phyloP scores from a whole-genome alignment of 2,113 vertebrate genomes.

The Atherinomorus stipes region DNA sequence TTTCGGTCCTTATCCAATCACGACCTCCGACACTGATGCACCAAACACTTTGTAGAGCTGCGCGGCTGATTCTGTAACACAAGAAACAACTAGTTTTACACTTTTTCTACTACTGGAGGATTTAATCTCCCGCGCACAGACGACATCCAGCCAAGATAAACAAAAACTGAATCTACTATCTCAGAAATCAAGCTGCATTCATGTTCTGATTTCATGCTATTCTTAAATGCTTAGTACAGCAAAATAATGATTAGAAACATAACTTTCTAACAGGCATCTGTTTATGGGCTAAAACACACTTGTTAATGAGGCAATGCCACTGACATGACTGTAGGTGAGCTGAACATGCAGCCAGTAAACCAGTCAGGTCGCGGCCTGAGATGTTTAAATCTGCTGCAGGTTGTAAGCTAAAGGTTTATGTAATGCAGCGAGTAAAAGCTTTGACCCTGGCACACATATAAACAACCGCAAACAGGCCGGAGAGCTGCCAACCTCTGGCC shows the following conservation, averaged over 20 bases:
- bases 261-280: not conserved
- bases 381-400: conserved; percentile 54
- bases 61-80: not conserved
- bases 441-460: conserved; percentile 37
- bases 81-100: conserved; percentile 25
- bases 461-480: conserved; percentile 37
- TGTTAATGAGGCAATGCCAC: too few species aligned
- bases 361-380: conserved; percentile 51
- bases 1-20: conserved; percentile 27
- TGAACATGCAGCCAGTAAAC: conserved; percentile 34
- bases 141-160: conserved; percentile 10
- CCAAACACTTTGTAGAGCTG: not conserved
- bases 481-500: conserved; percentile 64
- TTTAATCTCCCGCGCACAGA: conserved; percentile 9
- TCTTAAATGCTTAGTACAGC: conserved; percentile 4
- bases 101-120: conserved; percentile 12
- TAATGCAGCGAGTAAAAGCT: conserved; percentile 50
- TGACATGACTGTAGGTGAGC: conserved; percentile 10
- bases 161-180: not conserved
- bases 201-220: not conserved
- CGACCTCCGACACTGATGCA: conserved; percentile 16
- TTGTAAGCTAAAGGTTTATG: conserved; percentile 63
- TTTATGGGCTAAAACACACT: not conserved
- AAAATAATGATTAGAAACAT: not conserved
- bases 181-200: not conserved